Conservation (phyloP, 2,888 invertebrate species). For the Cylindroiulus punctatus region DNA sequence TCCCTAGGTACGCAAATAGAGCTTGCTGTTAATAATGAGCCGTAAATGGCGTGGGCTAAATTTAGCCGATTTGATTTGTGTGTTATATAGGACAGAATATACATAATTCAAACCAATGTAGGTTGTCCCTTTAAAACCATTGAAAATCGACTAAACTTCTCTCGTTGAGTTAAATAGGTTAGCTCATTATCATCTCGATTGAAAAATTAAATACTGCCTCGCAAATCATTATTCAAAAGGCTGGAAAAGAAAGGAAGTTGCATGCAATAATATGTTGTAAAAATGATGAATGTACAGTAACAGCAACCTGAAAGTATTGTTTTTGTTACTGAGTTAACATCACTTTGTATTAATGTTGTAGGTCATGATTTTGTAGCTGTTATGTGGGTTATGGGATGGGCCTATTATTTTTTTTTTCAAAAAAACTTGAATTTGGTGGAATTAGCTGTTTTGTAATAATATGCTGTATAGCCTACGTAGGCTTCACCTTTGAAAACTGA, state of each 20-base stretch:
- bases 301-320: background rate
- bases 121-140: background rate
- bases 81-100: constrained; percentile 1
- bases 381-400: background rate
- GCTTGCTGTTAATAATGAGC: background rate
- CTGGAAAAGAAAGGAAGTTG: background rate
- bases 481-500: too few relatives aligned
- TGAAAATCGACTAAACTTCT: background rate
- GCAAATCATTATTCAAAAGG: background rate
- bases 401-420: background rate
- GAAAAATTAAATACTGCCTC: background rate
- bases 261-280: background rate
- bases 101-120: background rate
- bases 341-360: background rate
- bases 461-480: too few relatives aligned
- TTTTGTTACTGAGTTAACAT: too few relatives aligned
- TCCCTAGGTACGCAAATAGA: background rate
- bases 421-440: background rate
- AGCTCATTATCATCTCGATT: background rate
- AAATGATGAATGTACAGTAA: background rate
- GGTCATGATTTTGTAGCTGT: background rate
- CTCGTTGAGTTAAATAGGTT: background rate
- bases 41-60: background rate
- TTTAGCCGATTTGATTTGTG: background rate
- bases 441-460: background rate